Evolutionary conservation across 2,113 vertebrate species (phyloP).

Genomic region (Arvicanthis niloticus): DNA sequence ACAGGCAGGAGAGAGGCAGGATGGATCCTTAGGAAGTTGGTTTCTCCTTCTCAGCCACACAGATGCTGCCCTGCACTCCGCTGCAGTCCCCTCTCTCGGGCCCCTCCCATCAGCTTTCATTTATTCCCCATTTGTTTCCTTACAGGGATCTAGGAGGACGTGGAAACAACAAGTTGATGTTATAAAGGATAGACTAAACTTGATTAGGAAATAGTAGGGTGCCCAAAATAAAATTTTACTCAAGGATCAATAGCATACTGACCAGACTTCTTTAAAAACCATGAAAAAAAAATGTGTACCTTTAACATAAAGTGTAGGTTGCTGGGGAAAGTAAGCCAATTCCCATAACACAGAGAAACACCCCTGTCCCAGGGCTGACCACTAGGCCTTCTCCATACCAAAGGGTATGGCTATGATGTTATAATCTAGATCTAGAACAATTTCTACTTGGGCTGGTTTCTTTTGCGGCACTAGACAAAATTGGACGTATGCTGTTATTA

Average conservation of each 20-base stretch:
- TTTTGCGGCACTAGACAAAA: neutral
- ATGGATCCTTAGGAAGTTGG: neutral
- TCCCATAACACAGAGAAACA: neutral
- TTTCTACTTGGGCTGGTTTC: neutral
- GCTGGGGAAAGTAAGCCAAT: neutral
- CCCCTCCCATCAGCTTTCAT: neutral
- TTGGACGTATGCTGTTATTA: neutral
- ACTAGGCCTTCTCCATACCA: neutral
- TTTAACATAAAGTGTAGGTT: neutral
- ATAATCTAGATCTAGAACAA: neutral
- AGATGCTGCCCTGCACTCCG: neutral
- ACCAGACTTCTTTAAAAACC: neutral
- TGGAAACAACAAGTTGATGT: neutral
- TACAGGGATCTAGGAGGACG: neutral
- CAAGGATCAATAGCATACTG: neutral
- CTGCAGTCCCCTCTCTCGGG: neutral
- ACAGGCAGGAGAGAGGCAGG: neutral
- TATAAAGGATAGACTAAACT: neutral
- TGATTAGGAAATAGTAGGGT: neutral
- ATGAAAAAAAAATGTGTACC: neutral
- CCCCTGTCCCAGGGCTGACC: neutral
- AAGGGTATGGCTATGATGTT: neutral
- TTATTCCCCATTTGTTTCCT: neutral
- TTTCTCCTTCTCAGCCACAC: neutral
- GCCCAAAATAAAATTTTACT: neutral